Percentiles rank a stretch among this genome's conserved stretches.
Evolutionary conservation across 1,140 invertebrate species (phyloP).

Genomic region (Atta cephalotes): DNA sequence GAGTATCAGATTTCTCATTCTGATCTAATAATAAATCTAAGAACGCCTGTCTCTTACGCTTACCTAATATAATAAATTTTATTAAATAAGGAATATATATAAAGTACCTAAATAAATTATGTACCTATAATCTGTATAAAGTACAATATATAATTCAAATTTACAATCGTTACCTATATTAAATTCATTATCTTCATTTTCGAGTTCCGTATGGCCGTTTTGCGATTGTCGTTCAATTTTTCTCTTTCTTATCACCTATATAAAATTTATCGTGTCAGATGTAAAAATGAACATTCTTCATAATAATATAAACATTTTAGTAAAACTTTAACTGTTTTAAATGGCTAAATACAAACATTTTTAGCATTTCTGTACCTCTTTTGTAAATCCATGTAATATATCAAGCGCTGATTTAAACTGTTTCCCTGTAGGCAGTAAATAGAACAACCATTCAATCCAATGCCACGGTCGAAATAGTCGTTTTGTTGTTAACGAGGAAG

Average conservation of each 20-base stretch:
- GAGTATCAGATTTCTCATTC: conserved; percentile 84
- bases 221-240: conserved; percentile 22
- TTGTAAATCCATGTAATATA: conserved; percentile 87
- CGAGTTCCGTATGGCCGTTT: not conserved
- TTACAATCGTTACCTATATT: conserved; percentile 7
- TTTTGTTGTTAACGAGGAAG: not conserved
- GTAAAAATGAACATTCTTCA: not conserved
- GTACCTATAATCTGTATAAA: too few species aligned
- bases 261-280: not conserved
- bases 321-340: not conserved
- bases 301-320: not conserved
- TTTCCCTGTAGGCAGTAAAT: conserved; percentile 79
- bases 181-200: conserved; percentile 26
- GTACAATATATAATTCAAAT: too few species aligned
- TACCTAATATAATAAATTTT: conserved; percentile 75
- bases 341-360: not conserved
- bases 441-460: conserved; percentile 38
- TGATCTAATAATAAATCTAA: conserved; percentile 91
- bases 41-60: conserved; percentile 87
- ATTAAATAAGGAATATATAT: not conserved
- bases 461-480: conserved; percentile 64
- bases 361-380: conserved; percentile 79
- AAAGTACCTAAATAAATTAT: too few species aligned
- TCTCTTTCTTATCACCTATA: conserved; percentile 56
- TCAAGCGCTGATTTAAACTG: conserved; percentile 84